A percentile compares a stretch with the other conserved stretches of the same genome.
Conservation (phyloP, 2,113 vertebrate species). For the Apodemus sylvaticus region DNA sequence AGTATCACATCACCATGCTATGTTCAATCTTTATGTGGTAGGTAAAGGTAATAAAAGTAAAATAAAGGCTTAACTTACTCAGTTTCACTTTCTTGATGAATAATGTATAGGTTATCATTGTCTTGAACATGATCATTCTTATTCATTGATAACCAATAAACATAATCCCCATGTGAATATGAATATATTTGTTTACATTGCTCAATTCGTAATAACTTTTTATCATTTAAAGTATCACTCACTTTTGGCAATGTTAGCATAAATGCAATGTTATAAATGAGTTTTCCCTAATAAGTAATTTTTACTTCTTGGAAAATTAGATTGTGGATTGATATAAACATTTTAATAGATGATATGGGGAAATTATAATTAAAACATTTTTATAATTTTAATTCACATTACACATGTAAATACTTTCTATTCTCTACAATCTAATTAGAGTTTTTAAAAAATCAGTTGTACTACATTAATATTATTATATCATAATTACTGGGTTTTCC, state of each 20-base stretch:
- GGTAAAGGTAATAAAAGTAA: not conserved
- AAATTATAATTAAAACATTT: slow-evolving; percentile 27
- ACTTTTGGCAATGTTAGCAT: slow-evolving; percentile 1
- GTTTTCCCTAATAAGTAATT: not conserved
- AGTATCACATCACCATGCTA: not conserved
- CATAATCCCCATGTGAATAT: not conserved
- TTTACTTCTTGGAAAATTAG: not conserved
- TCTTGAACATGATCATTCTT: slow-evolving; percentile 26
- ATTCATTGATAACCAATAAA: slow-evolving; percentile 30
- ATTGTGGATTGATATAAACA: slow-evolving; percentile 20
- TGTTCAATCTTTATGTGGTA: not conserved
- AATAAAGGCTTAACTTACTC: not conserved
- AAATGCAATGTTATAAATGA: not conserved
- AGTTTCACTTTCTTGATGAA: slow-evolving; percentile 48
- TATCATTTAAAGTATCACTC: not conserved
- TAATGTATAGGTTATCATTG: slow-evolving; percentile 9
- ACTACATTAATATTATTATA: not conserved
- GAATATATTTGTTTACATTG: not conserved
- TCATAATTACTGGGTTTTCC: not conserved
- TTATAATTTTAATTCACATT: slow-evolving; percentile 36
- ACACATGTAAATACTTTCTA: not conserved
- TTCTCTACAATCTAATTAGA: not conserved
- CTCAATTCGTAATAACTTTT: slow-evolving; percentile 30
- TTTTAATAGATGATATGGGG: not conserved
- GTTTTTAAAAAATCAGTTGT: not conserved